Percentiles rank a stretch among this genome's conserved stretches.
Conservation (phyloP, 2,797 vertebrate genomes). For the Acrossocheilus fasciatus region DNA sequence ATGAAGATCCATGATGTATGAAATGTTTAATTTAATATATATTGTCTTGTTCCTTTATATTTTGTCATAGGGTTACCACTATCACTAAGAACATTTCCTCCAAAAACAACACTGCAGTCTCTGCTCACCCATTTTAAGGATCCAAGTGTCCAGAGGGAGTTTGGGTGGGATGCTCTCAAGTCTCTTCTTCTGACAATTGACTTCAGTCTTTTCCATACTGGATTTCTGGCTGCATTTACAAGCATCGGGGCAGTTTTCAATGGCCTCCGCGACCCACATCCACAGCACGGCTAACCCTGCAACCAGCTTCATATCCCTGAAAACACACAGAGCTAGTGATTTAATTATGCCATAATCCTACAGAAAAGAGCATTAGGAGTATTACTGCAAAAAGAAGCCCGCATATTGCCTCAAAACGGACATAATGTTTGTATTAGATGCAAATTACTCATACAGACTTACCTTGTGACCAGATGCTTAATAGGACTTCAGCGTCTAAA, state of each 20-base stretch:
- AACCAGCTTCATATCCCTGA: slow-evolving; percentile 56
- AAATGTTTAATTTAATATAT: not conserved
- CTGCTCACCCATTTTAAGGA: slow-evolving; percentile 77
- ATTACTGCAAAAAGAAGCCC: slow-evolving; percentile 24
- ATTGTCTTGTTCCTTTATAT: not conserved
- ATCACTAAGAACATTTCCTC: not conserved
- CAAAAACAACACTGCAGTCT: not conserved
- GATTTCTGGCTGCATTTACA: slow-evolving; percentile 75
- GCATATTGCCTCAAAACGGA: slow-evolving; percentile 31
- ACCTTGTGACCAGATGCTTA: slow-evolving; percentile 38
- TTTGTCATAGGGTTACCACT: not conserved
- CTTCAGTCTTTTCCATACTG: slow-evolving; percentile 71
- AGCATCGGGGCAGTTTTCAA: slow-evolving; percentile 68
- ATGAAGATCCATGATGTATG: not conserved
- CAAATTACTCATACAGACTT: slow-evolving; percentile 31
- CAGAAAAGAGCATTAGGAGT: slow-evolving; percentile 38
- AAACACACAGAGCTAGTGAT: slow-evolving; percentile 43
- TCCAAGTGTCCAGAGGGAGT: slow-evolving; percentile 77
- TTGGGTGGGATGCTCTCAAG: slow-evolving; percentile 71
- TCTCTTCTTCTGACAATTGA: slow-evolving; percentile 77
- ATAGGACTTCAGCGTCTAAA: not conserved
- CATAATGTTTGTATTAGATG: slow-evolving; percentile 9
- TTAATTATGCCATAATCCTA: slow-evolving; percentile 54
- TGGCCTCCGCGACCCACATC: slow-evolving; percentile 62
- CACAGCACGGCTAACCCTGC: slow-evolving; percentile 42